Conservation (phyloP, 2,797 vertebrate genomes). For the Ambastaia sidthimunki region DNA sequence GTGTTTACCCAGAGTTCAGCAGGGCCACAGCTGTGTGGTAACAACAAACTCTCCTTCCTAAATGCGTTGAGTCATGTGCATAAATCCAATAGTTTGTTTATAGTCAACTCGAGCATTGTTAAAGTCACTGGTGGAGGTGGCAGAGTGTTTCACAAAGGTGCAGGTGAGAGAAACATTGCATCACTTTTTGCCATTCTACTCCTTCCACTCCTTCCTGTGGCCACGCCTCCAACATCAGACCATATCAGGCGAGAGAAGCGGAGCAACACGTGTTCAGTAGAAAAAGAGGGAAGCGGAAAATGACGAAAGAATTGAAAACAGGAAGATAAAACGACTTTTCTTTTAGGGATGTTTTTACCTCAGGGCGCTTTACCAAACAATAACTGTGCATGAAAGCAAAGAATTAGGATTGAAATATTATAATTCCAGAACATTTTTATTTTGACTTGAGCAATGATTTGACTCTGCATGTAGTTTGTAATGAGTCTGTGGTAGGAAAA, state of each 20-base stretch:
- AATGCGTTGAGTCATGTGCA: slow-evolving; percentile 8
- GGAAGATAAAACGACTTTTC: too few relatives aligned
- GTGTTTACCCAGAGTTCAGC: slow-evolving; percentile 49
- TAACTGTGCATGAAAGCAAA: neutral
- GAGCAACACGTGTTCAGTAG: slow-evolving; percentile 54
- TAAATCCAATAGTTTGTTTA: slow-evolving; percentile 11
- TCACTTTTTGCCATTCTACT: slow-evolving; percentile 36
- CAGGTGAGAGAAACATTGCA: slow-evolving; percentile 12
- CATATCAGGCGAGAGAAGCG: slow-evolving; percentile 65
- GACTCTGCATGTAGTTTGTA: neutral
- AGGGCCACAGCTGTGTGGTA: slow-evolving; percentile 49
- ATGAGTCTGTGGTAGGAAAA: neutral
- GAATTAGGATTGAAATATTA: slow-evolving; percentile 42
- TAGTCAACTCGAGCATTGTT: neutral
- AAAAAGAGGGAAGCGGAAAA: slow-evolving; percentile 58
- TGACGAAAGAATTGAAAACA: slow-evolving; percentile 41
- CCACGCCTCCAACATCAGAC: slow-evolving; percentile 74
- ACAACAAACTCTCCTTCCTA: slow-evolving; percentile 7
- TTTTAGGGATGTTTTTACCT: too few relatives aligned
- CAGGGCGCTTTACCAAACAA: too few relatives aligned
- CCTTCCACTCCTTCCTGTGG: slow-evolving; percentile 56
- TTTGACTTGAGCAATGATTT: neutral
- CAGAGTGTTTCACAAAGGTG: slow-evolving; percentile 17
- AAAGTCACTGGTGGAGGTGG: neutral
- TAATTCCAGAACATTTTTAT: slow-evolving; percentile 1